Evolutionary conservation across 2,113 vertebrate species (phyloP).

Genomic region (Sinocyclocheilus anshuiensis): DNA sequence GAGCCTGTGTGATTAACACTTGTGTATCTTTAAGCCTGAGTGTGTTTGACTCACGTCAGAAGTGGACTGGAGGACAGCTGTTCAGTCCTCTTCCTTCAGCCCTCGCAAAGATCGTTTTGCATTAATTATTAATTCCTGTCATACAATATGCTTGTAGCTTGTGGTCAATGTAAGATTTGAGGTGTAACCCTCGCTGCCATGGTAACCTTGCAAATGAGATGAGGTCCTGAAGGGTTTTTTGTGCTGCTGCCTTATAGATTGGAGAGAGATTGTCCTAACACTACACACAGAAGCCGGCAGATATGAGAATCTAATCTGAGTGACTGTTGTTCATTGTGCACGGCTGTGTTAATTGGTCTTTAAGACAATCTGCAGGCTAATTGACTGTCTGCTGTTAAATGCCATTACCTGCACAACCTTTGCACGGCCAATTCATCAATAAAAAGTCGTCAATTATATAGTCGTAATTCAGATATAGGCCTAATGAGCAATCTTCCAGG

Average conservation of each 20-base stretch:
- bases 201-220: conserved; percentile 6
- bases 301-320: conserved; percentile 11
- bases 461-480: conserved; percentile 38
- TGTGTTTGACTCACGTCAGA: neutral
- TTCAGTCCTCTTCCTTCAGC: neutral
- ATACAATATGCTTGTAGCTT: neutral
- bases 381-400: conserved; percentile 73
- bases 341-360: conserved; percentile 47
- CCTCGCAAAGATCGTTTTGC: neutral
- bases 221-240: neutral
- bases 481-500: conserved; percentile 24
- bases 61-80: conserved; percentile 5
- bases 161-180: neutral
- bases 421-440: conserved; percentile 48
- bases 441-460: conserved; percentile 48
- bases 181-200: neutral
- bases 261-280: neutral
- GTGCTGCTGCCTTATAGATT: neutral
- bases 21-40: neutral
- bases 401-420: conserved; percentile 61
- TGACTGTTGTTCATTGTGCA: conserved; percentile 15
- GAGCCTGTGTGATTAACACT: neutral
- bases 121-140: conserved; percentile 24
- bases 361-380: conserved; percentile 58
- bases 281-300: neutral